Percentiles rank a stretch among this genome's conserved stretches.
These are phyloP conservation scores for Haemorhous mexicanus DNA, from an alignment of 2,113 vertebrate genomes.

Conservation along the genomic window DNA sequence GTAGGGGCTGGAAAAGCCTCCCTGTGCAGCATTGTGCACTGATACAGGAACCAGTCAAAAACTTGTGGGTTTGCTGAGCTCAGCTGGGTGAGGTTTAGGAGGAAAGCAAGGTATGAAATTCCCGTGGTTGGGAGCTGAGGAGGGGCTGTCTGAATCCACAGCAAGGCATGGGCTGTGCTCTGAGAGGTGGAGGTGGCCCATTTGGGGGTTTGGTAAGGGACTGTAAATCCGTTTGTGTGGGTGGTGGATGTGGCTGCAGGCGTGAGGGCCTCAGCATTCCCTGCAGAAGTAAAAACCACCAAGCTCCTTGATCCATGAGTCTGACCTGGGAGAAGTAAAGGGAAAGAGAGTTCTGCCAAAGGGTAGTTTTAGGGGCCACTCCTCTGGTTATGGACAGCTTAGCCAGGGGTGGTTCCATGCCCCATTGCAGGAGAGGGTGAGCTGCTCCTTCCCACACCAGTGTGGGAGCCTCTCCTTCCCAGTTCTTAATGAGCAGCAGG, in stretches of 20 bases:
- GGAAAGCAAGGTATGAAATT: not conserved
- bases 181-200: rapidly evolving
- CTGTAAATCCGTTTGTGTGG: rapidly evolving
- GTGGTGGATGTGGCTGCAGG: not conserved
- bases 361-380: not conserved
- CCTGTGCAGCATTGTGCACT: not conserved
- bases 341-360: not conserved
- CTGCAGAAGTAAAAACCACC: not conserved
- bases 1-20: not conserved
- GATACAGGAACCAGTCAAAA: not conserved
- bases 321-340: not conserved
- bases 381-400: not conserved
- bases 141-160: not conserved
- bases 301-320: not conserved
- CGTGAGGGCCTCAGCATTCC: not conserved
- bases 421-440: not conserved
- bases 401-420: not conserved
- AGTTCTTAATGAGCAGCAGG: not conserved
- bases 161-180: not conserved
- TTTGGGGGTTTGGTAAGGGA: not conserved
- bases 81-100: not conserved
- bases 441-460: not conserved
- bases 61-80: not conserved
- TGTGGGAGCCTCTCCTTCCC: not conserved
- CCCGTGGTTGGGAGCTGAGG: not conserved